phyloP scores from a whole-genome alignment of 2,113 vertebrate genomes.

The Pogona vitticeps region DNA sequence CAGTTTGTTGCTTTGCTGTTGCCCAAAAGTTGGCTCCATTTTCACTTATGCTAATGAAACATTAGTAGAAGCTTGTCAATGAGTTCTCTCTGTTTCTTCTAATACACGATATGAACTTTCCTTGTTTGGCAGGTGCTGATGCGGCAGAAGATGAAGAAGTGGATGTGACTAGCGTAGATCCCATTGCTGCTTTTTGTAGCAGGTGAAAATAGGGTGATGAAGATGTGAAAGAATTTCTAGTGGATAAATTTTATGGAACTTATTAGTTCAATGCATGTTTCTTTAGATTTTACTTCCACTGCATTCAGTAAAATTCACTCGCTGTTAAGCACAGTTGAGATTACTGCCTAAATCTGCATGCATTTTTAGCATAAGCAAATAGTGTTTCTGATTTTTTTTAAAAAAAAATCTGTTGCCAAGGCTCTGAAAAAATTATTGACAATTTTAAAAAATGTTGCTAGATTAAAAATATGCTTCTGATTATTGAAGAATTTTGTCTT shows the following conservation, averaged over 20 bases:
- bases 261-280: not conserved
- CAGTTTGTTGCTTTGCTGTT: not conserved
- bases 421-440: not conserved
- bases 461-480: not conserved
- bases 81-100: not conserved
- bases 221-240: not conserved
- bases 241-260: not conserved
- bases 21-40: not conserved
- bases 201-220: slow-evolving; percentile 74
- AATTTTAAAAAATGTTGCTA: not conserved
- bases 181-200: slow-evolving; percentile 95
- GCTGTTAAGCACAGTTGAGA: not conserved
- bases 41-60: not conserved
- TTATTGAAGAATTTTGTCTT: not conserved
- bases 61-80: not conserved
- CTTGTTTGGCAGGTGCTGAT: slow-evolving; percentile 84
- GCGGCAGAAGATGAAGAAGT: slow-evolving; percentile 97
- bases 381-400: not conserved
- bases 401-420: not conserved
- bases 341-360: not conserved
- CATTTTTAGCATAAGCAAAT: not conserved
- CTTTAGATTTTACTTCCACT: not conserved
- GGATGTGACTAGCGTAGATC: slow-evolving; percentile 95
- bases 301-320: not conserved
- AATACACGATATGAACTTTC: slow-evolving; percentile 5